Percentiles rank a stretch among this genome's conserved stretches.
phyloP scores from a whole-genome alignment of 2,888 invertebrate species.

The Geotrupes spiniger region DNA sequence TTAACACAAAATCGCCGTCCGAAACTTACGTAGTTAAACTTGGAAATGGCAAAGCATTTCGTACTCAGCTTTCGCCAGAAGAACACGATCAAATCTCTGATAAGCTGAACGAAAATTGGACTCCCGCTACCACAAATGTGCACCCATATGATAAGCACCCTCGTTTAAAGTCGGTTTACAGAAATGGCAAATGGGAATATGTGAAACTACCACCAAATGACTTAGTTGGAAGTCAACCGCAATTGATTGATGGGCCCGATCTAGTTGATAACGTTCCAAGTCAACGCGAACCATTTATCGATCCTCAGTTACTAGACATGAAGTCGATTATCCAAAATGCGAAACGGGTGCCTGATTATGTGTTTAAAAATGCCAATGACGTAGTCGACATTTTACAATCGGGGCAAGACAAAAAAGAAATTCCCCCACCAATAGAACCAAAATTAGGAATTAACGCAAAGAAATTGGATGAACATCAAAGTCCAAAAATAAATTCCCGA shows the following conservation, averaged over 20 bases:
- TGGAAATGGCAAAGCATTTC: slow-evolving; percentile 14
- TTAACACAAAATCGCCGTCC: background rate
- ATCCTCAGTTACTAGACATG: slow-evolving; percentile 11
- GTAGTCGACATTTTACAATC: background rate
- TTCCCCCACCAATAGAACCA: background rate
- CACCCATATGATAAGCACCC: slow-evolving; percentile 14
- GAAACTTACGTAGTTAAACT: slow-evolving; percentile 1
- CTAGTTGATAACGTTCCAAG: too few relatives aligned
- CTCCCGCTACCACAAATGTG: background rate
- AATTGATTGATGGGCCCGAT: too few relatives aligned
- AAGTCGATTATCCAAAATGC: slow-evolving; percentile 5
- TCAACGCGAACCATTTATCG: slow-evolving; percentile 8
- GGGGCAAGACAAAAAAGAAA: too few relatives aligned
- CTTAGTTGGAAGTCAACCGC: background rate
- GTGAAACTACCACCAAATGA: slow-evolving; percentile 6
- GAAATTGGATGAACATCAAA: background rate
- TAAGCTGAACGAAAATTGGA: slow-evolving; percentile 2
- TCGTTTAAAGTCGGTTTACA: slow-evolving; percentile 7
- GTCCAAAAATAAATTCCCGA: background rate
- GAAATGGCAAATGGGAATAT: slow-evolving; percentile 10
- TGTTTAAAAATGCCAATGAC: background rate
- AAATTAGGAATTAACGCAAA: background rate
- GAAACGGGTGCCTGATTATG: background rate
- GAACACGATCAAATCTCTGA: slow-evolving; percentile 8
- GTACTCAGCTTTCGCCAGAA: slow-evolving; percentile 12